These are phyloP conservation scores for Exocentrus adspersus DNA, from an alignment of 2,888 invertebrate species.

Conservation along the genomic window DNA sequence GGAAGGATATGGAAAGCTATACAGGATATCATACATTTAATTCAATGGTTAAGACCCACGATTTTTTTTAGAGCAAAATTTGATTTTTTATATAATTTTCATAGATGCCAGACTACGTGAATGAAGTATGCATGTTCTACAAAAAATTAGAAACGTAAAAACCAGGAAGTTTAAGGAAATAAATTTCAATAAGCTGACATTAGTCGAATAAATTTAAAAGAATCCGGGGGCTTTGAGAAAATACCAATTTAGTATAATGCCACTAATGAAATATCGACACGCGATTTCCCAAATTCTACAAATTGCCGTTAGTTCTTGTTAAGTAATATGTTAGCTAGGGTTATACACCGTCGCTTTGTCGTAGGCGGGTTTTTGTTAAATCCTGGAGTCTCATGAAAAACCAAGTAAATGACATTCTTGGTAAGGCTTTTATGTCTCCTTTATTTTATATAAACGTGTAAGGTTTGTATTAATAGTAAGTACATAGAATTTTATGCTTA, in stretches of 20 bases:
- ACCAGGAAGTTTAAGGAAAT: background rate
- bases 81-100: no score
- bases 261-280: conserved; percentile 13
- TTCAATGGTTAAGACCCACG: no score
- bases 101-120: no score
- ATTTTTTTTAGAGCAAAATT: no score
- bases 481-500: no score
- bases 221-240: background rate
- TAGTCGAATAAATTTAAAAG: background rate
- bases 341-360: background rate
- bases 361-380: background rate
- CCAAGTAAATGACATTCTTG: background rate
- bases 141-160: background rate
- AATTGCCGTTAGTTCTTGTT: background rate
- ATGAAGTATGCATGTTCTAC: background rate
- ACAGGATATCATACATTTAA: no score
- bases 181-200: background rate
- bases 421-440: conserved; percentile 3
- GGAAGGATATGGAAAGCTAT: no score
- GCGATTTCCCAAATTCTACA: conserved; percentile 1
- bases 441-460: no score
- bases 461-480: no score
- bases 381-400: no score
- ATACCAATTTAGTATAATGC: background rate
- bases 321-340: background rate